Percentiles rank a stretch among this genome's conserved stretches.
Conservation (phyloP, 2,113 vertebrate genomes). For the Dryoscopus gambensis region DNA sequence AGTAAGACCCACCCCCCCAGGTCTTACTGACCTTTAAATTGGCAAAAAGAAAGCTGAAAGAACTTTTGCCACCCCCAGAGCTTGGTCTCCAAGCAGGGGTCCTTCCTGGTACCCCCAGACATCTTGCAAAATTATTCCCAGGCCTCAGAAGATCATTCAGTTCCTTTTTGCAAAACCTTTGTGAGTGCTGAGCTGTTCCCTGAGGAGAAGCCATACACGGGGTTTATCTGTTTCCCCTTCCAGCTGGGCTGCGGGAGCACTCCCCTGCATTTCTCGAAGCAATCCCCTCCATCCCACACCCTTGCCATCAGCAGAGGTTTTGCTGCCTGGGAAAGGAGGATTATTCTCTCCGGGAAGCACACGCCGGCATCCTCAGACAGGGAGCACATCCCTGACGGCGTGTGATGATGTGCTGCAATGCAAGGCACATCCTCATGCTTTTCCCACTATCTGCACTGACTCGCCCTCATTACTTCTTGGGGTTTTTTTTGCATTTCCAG, state of each 20-base stretch:
- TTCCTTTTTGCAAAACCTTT: neutral
- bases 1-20: neutral
- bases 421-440: neutral
- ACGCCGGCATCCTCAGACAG: fast-evolving
- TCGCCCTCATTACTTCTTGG: neutral
- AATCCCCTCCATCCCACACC: neutral
- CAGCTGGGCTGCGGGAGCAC: neutral
- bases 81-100: neutral
- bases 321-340: neutral
- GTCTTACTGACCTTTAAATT: neutral
- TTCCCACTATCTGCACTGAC: neutral
- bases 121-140: neutral
- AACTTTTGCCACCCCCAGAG: neutral
- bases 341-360: neutral
- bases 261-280: neutral
- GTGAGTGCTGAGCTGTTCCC: neutral
- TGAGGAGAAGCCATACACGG: neutral
- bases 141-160: neutral
- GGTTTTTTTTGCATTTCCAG: neutral
- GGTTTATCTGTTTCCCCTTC: neutral
- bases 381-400: fast-evolving
- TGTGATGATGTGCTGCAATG: fast-evolving
- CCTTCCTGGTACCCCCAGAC: neutral
- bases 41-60: neutral
- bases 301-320: neutral